Conservation (phyloP, 2,888 invertebrate species). For the Erebia ligea region DNA sequence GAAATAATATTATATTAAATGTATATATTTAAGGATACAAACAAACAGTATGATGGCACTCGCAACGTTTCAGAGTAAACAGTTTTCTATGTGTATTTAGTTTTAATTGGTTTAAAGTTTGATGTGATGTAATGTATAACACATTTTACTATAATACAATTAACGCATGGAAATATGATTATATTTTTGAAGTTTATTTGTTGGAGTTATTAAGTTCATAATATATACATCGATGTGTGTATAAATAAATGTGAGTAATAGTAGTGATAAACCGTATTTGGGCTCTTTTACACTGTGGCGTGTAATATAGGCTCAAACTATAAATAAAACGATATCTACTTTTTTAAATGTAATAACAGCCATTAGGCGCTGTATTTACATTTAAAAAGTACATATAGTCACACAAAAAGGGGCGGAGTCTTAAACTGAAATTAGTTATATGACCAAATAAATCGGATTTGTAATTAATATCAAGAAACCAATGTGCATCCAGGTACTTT, state of each 20-base stretch:
- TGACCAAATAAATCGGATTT: not conserved
- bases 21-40: conserved; percentile 1
- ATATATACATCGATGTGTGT: conserved; percentile 10
- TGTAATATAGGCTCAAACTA: not conserved
- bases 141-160: conserved; percentile 20
- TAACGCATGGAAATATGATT: conserved; percentile 19
- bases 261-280: not conserved
- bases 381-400: not conserved
- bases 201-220: conserved; percentile 20
- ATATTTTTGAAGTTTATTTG: conserved; percentile 26
- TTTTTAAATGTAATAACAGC: conserved; percentile 2
- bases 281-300: conserved; percentile 2
- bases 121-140: conserved; percentile 34
- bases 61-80: conserved; percentile 29
- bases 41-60: conserved; percentile 32
- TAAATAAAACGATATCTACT: not conserved
- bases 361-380: not conserved
- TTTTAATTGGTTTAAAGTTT: conserved; percentile 32
- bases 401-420: not conserved
- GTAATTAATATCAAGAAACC: not conserved
- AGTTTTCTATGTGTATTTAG: conserved; percentile 28
- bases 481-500: not conserved
- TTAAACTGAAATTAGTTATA: not conserved
- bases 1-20: conserved; percentile 12
- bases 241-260: not conserved